phyloP scores from a whole-genome alignment of 2,888 invertebrate genomes.

The Xylota sylvarum region DNA sequence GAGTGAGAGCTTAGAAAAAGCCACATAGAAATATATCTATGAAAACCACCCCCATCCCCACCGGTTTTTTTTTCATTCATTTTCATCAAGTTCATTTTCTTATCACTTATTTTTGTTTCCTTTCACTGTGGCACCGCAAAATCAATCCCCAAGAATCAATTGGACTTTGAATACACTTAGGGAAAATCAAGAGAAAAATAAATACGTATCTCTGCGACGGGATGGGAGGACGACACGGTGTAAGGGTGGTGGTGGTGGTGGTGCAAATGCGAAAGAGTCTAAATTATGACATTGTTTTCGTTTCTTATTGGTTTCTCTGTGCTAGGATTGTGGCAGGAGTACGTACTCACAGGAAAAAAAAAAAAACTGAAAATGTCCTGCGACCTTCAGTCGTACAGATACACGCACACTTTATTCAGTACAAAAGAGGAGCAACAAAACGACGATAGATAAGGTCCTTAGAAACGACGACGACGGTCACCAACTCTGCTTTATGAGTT shows the following conservation, averaged over 20 bases:
- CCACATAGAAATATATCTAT: neutral
- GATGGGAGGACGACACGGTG: neutral
- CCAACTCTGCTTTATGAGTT: constrained; percentile 65
- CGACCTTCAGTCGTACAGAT: constrained; percentile 38
- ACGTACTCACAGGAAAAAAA: constrained; percentile 14
- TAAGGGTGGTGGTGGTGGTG: neutral
- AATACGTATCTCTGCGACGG: constrained; percentile 9
- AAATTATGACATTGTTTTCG: constrained; percentile 79
- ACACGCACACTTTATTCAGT: constrained; percentile 13
- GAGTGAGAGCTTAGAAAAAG: constrained; percentile 31
- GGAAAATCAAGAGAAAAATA: constrained; percentile 49
- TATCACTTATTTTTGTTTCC: constrained; percentile 71
- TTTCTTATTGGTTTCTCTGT: constrained; percentile 76
- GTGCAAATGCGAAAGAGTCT: constrained; percentile 51
- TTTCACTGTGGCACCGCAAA: constrained; percentile 47
- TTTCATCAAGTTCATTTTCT: constrained; percentile 73
- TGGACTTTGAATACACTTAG: constrained; percentile 66
- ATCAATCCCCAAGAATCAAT: constrained; percentile 71
- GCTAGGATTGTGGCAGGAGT: constrained; percentile 13
- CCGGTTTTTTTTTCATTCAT: constrained; percentile 36
- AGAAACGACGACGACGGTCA: constrained; percentile 44
- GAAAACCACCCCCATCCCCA: neutral
- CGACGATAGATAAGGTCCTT: constrained; percentile 67
- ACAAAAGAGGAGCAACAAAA: constrained; percentile 18
- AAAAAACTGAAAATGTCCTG: too few relatives aligned